Evolutionary conservation across 2,888 invertebrate genomes (phyloP).

Genomic region (Sinohyriopsis cumingii): DNA sequence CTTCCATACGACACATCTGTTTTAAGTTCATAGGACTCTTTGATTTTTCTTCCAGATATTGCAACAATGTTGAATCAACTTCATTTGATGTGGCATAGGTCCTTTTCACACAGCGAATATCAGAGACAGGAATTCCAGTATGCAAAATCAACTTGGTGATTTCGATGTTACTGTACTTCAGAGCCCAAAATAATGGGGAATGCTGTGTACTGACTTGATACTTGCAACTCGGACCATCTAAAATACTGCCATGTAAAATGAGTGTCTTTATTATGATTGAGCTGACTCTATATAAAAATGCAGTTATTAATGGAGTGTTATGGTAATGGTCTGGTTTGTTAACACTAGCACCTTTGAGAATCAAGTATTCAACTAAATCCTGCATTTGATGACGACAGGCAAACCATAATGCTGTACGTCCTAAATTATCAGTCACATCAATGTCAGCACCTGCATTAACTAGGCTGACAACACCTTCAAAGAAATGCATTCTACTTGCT

Average conservation of each 20-base stretch:
- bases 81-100: conserved; percentile 49
- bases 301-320: conserved; percentile 64
- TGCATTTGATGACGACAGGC: conserved; percentile 60
- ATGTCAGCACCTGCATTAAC: conserved; percentile 66
- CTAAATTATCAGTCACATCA: conserved; percentile 60
- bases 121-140: conserved; percentile 54
- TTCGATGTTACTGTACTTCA: conserved; percentile 58
- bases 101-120: conserved; percentile 56
- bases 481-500: conserved; percentile 69
- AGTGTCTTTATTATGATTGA: conserved; percentile 60
- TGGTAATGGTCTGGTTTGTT: conserved; percentile 66
- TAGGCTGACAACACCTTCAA: conserved; percentile 63
- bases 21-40: conserved; percentile 52
- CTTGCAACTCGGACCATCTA: conserved; percentile 43
- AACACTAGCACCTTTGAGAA: conserved; percentile 63
- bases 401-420: conserved; percentile 63
- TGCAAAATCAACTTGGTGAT: conserved; percentile 54
- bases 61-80: conserved; percentile 44
- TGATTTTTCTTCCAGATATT: conserved; percentile 50
- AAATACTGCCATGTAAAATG: conserved; percentile 58
- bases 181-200: conserved; percentile 61
- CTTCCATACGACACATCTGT: conserved; percentile 52
- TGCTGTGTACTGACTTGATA: conserved; percentile 53
- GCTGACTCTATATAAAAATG: conserved; percentile 60
- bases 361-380: conserved; percentile 59